Conservation (phyloP, 2,888 invertebrate genomes). For the Ceramica pisi region DNA sequence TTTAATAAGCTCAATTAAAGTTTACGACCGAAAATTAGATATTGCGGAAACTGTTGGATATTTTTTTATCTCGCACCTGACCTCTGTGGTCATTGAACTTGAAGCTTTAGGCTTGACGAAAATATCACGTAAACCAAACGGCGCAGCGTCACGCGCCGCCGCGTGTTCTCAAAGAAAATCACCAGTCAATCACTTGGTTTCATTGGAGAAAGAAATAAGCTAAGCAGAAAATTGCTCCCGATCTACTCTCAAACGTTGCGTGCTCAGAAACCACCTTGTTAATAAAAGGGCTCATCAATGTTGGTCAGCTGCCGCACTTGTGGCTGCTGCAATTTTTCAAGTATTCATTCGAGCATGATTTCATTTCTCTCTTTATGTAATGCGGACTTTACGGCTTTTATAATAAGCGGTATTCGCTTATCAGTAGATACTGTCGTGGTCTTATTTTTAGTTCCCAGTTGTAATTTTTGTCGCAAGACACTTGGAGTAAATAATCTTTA, state of each 20-base stretch:
- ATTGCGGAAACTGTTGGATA: constrained; percentile 77
- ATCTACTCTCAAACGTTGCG: constrained; percentile 55
- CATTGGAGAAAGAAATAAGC: constrained; percentile 68
- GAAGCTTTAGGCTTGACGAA: constrained; percentile 74
- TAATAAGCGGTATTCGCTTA: constrained; percentile 74
- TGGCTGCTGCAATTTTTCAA: constrained; percentile 48
- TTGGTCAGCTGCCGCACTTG: constrained; percentile 55
- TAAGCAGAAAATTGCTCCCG: constrained; percentile 73
- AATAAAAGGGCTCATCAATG: constrained; percentile 50
- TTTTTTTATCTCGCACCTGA: constrained; percentile 82
- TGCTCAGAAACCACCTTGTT: constrained; percentile 53
- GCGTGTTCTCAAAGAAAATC: constrained; percentile 66
- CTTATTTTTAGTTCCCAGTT: constrained; percentile 74
- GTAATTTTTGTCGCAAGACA: constrained; percentile 59
- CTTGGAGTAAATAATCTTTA: constrained; percentile 40
- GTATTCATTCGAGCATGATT: constrained; percentile 60
- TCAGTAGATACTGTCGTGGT: constrained; percentile 75
- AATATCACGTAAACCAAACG: constrained; percentile 81
- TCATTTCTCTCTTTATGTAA: constrained; percentile 74
- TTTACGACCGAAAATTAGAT: constrained; percentile 85
- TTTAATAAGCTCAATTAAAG: constrained; percentile 81
- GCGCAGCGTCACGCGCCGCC: constrained; percentile 77
- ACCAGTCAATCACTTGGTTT: constrained; percentile 68
- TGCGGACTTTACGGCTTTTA: constrained; percentile 71
- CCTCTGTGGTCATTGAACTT: constrained; percentile 85